A percentile compares a stretch with the other conserved stretches of the same genome.
phyloP scores from a whole-genome alignment of 2,113 vertebrate species.

The Nestor notabilis region DNA sequence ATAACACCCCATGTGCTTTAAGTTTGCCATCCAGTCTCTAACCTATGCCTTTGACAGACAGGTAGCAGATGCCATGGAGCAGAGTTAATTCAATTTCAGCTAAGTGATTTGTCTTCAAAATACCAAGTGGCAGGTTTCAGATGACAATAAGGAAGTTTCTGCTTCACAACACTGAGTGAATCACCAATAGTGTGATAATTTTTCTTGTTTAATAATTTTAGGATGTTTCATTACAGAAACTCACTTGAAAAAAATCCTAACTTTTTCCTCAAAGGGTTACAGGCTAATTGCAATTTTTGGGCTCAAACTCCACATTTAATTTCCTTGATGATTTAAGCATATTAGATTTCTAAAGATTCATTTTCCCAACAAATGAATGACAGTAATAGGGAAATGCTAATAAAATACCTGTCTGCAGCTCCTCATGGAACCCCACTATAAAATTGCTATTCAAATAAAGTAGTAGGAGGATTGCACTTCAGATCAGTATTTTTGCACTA shows the following conservation, averaged over 20 bases:
- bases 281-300: background rate
- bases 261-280: background rate
- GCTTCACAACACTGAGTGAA: background rate
- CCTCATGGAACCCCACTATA: background rate
- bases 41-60: background rate
- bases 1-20: background rate
- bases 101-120: background rate
- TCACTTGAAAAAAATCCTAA: background rate
- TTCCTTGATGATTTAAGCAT: background rate
- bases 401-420: background rate
- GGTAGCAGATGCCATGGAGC: background rate
- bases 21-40: rapidly evolving
- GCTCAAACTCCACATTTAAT: background rate
- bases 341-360: background rate
- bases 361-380: rapidly evolving
- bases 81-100: background rate
- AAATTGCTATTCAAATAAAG: background rate
- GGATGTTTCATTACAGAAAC: background rate
- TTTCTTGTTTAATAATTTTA: background rate
- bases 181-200: rapidly evolving
- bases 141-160: background rate
- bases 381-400: background rate
- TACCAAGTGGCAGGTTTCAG: background rate
- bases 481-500: background rate
- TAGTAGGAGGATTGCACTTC: background rate